phyloP scores from a whole-genome alignment of 1,140 invertebrate species.

The Penaeus japonicus region DNA sequence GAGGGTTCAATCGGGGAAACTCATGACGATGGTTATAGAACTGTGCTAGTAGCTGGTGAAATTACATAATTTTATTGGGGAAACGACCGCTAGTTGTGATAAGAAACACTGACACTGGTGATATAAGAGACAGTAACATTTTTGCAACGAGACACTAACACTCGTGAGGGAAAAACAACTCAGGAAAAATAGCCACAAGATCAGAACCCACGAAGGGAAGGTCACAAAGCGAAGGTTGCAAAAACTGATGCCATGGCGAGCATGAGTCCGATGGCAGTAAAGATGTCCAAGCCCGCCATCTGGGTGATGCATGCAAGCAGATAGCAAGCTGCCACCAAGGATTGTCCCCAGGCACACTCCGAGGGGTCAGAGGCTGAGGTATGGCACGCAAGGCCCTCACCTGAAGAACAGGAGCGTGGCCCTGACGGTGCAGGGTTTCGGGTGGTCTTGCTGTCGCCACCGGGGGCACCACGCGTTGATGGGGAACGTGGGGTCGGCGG shows the following conservation, averaged over 20 bases:
- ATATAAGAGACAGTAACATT: too few relatives aligned
- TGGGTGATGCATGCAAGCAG: constrained; percentile 72
- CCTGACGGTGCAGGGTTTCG: background rate
- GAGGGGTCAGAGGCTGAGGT: background rate
- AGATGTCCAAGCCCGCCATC: constrained; percentile 72
- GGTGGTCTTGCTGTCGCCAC: background rate
- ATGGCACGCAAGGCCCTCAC: constrained; percentile 29
- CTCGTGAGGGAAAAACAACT: background rate
- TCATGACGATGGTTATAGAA: too few relatives aligned
- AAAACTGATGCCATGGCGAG: constrained; percentile 75
- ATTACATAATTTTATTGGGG: too few relatives aligned
- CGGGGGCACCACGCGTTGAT: constrained; percentile 15
- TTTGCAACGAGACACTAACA: background rate
- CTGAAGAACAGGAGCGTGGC: constrained; percentile 42
- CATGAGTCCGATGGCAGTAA: constrained; percentile 73
- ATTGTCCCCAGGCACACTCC: constrained; percentile 34
- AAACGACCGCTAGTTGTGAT: too few relatives aligned
- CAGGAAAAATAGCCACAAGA: background rate
- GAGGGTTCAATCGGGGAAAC: too few relatives aligned
- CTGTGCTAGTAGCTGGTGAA: too few relatives aligned
- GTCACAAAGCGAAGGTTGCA: constrained; percentile 70
- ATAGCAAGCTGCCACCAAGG: constrained; percentile 68
- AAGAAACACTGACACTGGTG: too few relatives aligned
- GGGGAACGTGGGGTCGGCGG: constrained; percentile 27
- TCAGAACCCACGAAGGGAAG: background rate